Evolutionary conservation across 2,113 vertebrate species (phyloP), one percentile per base, ranked within the genome.

Genomic region (Mastomys coucha): DNA sequence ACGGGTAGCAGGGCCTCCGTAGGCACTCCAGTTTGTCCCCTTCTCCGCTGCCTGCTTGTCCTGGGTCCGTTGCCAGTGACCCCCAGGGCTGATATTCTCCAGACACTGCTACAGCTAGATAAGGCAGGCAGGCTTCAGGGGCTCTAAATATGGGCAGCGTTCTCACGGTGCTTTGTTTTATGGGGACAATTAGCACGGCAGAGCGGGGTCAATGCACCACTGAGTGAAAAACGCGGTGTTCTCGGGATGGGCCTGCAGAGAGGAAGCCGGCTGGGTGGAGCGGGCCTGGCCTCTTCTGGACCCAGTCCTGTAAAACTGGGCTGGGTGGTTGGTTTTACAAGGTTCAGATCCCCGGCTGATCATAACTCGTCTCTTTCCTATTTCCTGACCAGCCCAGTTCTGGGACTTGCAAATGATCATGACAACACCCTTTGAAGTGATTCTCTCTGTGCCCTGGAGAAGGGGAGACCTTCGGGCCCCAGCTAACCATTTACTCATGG

Each of bases 221-320:
- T 33, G 16, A 91, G 81, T 5, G n/a, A n/a, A 65, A 70, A 20
- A 84, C 91, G 45, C 0, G 1, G 20, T 58, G 97, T 91, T 91
- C 88, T 36, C 88, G 3, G 5, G 39, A 75, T 2, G 0, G 45
- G 67, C 45, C 53, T 39, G 19, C 39, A 5, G 51, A 63, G 63
- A 92, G 93, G 95, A 97, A 92, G 89, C 6, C 5, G 5, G 51
- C 2, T 1, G 67, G 88, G 65, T 24, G 49, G 45, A 91, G 53
- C 28, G 0, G 51, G 76, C 51, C 26, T 39, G 82, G 33, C 39
- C 69, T 87, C 77, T 39, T 60, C 85, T 49, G 28, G 94, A n/a
- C n/a, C 86, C 73, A 51, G 92, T 45, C 76, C 86, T 5, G 42
- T 96, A 94, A 97, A 87, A 85, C 31, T 8, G 82, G 97, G 95